These are phyloP conservation scores for Lottia scabra DNA, from an alignment of 2,888 invertebrate species.

Conservation along the genomic window DNA sequence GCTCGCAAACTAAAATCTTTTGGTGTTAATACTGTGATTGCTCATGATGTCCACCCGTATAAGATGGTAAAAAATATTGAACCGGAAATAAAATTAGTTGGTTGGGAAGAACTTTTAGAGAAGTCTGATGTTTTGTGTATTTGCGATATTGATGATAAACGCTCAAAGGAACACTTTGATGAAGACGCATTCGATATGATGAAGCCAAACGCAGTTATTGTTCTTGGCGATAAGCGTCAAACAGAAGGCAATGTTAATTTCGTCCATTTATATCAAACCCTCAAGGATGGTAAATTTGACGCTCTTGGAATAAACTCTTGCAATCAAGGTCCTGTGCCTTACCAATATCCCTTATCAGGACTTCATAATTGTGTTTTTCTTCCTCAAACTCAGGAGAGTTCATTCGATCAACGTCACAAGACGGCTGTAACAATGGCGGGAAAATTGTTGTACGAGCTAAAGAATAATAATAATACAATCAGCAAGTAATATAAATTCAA, in stretches of 20 bases:
- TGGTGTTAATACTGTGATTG: conserved; percentile 71
- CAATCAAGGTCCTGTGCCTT: conserved; percentile 87
- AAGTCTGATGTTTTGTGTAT: conserved; percentile 89
- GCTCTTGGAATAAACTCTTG: conserved; percentile 93
- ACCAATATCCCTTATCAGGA: conserved; percentile 81
- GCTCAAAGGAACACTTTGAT: conserved; percentile 84
- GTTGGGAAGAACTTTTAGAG: conserved; percentile 78
- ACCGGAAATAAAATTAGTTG: conserved; percentile 73
- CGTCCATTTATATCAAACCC: conserved; percentile 80
- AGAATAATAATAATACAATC: no score
- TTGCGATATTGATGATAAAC: conserved; percentile 78
- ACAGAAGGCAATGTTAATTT: conserved; percentile 80
- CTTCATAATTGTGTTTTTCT: conserved; percentile 84
- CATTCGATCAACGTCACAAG: conserved; percentile 31
- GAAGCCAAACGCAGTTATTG: conserved; percentile 86
- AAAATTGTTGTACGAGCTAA: conserved; percentile 24
- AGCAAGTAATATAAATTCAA: no score
- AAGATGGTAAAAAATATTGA: conserved; percentile 82
- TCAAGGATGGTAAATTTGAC: conserved; percentile 78
- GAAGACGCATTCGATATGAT: conserved; percentile 82
- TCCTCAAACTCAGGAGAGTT: conserved; percentile 71
- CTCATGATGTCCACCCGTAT: conserved; percentile 57
- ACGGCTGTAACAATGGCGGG: conserved; percentile 25
- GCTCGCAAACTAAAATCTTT: conserved; percentile 82
- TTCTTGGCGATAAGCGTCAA: conserved; percentile 76